phyloP scores from a whole-genome alignment of 2,797 vertebrate species.

The Hydrocynus forskahlii region DNA sequence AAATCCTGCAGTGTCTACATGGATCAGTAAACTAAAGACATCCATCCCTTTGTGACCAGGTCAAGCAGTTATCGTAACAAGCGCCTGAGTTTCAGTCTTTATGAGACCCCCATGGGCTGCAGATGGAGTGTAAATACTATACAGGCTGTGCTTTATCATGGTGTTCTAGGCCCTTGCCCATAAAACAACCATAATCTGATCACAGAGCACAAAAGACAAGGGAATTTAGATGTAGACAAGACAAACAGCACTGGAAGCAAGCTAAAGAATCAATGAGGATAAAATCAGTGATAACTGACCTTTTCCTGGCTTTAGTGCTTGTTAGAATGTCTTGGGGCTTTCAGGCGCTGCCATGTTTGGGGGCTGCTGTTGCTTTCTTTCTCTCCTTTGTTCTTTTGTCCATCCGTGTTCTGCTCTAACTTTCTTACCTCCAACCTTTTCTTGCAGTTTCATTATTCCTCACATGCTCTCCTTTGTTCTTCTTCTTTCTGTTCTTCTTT shows the following conservation, averaged over 20 bases:
- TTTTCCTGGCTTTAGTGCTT: slow-evolving; percentile 2
- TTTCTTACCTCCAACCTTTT: not conserved
- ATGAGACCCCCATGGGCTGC: slow-evolving; percentile 15
- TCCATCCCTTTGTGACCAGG: slow-evolving; percentile 30
- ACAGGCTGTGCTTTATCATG: slow-evolving; percentile 24
- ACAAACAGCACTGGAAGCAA: slow-evolving; percentile 24
- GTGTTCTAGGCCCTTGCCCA: slow-evolving; percentile 10
- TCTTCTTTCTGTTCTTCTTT: not conserved
- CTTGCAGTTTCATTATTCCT: not conserved
- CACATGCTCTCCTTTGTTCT: not conserved
- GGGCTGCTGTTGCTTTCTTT: not conserved
- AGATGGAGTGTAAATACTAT: slow-evolving; percentile 41
- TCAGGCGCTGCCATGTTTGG: too few species aligned
- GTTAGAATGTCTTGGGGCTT: slow-evolving; percentile 10
- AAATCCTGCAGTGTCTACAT: not conserved
- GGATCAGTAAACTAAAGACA: slow-evolving; percentile 22
- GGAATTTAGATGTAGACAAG: slow-evolving; percentile 34
- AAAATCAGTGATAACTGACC: slow-evolving; percentile 39
- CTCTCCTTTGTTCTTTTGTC: not conserved
- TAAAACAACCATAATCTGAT: slow-evolving; percentile 49
- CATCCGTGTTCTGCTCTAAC: not conserved
- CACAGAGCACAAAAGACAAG: slow-evolving; percentile 21
- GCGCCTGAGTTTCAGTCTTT: slow-evolving; percentile 10
- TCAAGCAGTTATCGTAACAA: slow-evolving; percentile 34
- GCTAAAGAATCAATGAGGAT: slow-evolving; percentile 31